Evolutionary conservation across 2,113 vertebrate genomes (phyloP).

Genomic region (Halcyon senegalensis): DNA sequence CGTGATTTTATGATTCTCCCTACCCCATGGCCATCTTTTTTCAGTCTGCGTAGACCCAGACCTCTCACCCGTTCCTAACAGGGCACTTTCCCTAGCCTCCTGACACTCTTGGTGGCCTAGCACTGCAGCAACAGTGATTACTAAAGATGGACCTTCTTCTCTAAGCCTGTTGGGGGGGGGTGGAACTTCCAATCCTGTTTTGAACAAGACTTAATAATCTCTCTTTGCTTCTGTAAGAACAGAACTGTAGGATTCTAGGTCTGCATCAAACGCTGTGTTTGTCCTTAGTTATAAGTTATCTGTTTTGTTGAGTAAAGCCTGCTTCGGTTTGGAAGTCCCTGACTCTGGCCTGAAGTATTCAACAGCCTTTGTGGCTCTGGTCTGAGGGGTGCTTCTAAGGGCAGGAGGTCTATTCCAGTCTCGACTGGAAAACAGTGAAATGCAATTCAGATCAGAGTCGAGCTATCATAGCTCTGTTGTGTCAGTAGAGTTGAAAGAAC

Average conservation of each 20-base stretch:
- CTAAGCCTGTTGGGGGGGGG: not conserved
- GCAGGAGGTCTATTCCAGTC: not conserved
- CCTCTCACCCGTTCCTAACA: not conserved
- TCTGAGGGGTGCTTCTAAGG: not conserved
- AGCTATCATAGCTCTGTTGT: not conserved
- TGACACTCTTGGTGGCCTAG: not conserved
- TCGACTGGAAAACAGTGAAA: not conserved
- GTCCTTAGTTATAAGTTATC: not conserved
- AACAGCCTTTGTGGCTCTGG: accelerated
- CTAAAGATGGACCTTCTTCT: not conserved
- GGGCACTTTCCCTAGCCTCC: not conserved
- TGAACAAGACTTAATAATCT: not conserved
- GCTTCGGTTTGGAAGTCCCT: not conserved
- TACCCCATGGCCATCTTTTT: not conserved
- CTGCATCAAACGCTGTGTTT: not conserved
- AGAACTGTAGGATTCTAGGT: not conserved
- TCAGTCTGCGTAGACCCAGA: not conserved
- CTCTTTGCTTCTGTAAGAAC: not conserved
- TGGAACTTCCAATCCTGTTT: not conserved
- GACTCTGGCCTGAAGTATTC: not conserved
- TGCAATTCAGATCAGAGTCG: not conserved
- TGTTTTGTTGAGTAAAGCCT: not conserved
- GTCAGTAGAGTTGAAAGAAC: not conserved
- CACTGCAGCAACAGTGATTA: not conserved
- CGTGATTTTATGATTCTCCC: not conserved